phyloP scores from a whole-genome alignment of 2,113 vertebrate species.

The Nipponia nippon region DNA sequence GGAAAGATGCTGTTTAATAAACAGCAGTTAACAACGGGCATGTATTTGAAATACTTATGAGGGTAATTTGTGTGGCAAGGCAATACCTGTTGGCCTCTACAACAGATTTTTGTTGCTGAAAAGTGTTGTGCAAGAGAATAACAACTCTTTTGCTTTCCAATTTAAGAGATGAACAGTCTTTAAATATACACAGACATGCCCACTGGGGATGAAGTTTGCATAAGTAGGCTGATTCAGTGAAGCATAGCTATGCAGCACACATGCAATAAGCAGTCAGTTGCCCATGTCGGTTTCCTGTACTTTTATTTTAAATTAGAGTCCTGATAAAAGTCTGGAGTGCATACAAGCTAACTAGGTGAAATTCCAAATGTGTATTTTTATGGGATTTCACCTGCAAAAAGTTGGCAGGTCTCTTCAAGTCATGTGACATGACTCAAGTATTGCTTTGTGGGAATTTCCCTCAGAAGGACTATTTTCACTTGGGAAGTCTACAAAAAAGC shows the following conservation, averaged over 20 bases:
- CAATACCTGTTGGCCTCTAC: neutral
- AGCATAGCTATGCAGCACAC: neutral
- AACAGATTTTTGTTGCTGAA: constrained; percentile 11
- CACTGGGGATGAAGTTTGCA: constrained; percentile 3
- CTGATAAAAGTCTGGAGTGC: neutral
- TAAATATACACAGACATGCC: neutral
- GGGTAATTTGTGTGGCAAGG: neutral
- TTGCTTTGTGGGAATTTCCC: neutral
- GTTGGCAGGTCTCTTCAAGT: neutral
- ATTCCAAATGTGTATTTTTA: neutral
- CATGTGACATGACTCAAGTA: neutral
- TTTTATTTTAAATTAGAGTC: neutral
- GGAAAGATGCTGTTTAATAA: neutral
- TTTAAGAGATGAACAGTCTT: neutral
- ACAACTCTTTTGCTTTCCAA: neutral
- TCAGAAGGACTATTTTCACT: neutral
- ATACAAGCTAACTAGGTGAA: neutral
- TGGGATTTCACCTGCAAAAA: neutral
- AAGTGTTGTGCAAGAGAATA: neutral
- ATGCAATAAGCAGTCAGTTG: neutral
- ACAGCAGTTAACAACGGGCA: neutral
- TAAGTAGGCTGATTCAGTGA: constrained; percentile 1
- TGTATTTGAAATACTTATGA: neutral
- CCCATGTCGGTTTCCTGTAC: neutral
- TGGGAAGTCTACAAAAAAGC: neutral